Evolutionary conservation across 2,113 vertebrate species (phyloP), one percentile per base, ranked within the genome.

Genomic region (Oreochromis spilurus): DNA sequence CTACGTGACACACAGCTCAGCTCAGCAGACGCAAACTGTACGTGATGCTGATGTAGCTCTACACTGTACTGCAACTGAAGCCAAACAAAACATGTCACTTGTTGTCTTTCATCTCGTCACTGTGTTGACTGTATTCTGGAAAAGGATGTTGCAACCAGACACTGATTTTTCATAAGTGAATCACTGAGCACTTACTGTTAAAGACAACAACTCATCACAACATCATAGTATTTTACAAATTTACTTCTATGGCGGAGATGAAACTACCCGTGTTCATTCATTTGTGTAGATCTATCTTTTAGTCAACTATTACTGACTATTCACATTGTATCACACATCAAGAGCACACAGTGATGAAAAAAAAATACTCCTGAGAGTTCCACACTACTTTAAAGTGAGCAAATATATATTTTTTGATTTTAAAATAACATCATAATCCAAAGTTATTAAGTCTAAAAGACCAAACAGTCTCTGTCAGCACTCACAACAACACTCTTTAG

Each of bases 1-100:
- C 83, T 67, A 87, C 19, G 31, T 91, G 91, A 91, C 90, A 89
- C 84, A 87, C 83, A 9, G 78, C 85, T 82, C 79, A 16, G 83
- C 55, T 81, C 78, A 88, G 52, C 48, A 84, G 57, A 86, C 57
- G 78, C 78, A 86, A 90, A 88, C 81, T 55, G 0, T 50, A 34
- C 24, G 57, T 53, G 83, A 90, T 65, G 81, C 70, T 78, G 53
- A 86, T 70, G 82, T 29, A 3, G 29, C 1, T 75, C 89, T 88
- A 87, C 89, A 53, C 77, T 3, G 10, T 67, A 38, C 40, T 19
- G 60, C 17, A 29, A 88, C 29, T 9, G 77, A 67, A 84, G 70
- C 34, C 67, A 58, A 86, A 84, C 78, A 53, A 86, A 78, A 72
- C 81, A 45, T 65, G 58, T 83, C 53, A 81, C 55, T 78, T 67